Evolutionary conservation across 2,113 vertebrate species (phyloP), one percentile per base, ranked within the genome.

Genomic region (Hyperopisus bebe): DNA sequence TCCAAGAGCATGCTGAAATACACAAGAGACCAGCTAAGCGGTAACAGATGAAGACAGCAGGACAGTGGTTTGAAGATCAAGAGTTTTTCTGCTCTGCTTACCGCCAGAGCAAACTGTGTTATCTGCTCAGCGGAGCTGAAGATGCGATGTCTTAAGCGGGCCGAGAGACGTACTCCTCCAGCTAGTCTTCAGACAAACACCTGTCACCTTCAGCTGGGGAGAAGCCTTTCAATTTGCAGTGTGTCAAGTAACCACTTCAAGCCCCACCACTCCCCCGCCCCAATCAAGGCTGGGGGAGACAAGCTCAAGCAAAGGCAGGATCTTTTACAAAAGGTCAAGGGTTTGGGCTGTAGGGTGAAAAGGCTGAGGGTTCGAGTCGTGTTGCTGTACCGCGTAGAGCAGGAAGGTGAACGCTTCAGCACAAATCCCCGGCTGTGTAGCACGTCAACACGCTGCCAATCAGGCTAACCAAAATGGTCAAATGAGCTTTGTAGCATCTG

Each of bases 181-280:
- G 47, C 24, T 58, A 55, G 55, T 48, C 42, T 66, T 90, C 82
- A 86, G 66, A 89, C 55, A 86, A 86, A 86, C 46, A 44, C 89
- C 85, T 77, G 62, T 87, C 85, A 87, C 66, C 58, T 53, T 85
- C 31, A 19, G 13, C 66, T 42, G 58, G 84, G 47, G 77, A 84
- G 31, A 77, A 87, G 21, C n/a, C 8, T 87, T 80, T 90, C 42
- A 86, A 90, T 86, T 85, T 70, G 82, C 82, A 31, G 0, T 42
- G n/a, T 82, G n/a, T 62, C 42, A 48, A 89, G 82, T 24, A 86
- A 82, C 51, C 44, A 31, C 84, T n/a, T 17, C 82, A 17, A 53
- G 35, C 39, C 21, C 7, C 50, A 50, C 8, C 46, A 8, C 13
- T 3, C 48, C 48, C 9, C 88, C 35, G 15, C 10, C 53, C 19